Percentiles rank a stretch among this genome's conserved stretches.
These are phyloP conservation scores for Chironomus striatipennis DNA, from an alignment of 1,140 invertebrate species.

Conservation along the genomic window DNA sequence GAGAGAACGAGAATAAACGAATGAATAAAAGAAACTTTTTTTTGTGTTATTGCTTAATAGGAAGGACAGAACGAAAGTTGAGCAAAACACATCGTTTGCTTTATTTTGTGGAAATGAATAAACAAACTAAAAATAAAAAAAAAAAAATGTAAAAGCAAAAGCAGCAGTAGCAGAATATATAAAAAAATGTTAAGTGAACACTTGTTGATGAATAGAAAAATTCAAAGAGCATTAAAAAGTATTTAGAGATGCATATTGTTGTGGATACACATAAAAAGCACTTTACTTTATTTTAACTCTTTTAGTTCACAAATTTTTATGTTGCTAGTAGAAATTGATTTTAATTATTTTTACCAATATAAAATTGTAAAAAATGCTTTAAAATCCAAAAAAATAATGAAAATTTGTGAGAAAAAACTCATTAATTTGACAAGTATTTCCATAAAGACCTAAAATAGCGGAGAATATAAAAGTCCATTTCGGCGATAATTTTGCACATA, in stretches of 20 bases:
- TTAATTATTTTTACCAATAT: no score
- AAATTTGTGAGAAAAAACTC: background rate
- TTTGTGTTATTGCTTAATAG: no score
- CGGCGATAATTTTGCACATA: background rate
- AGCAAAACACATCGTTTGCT: background rate
- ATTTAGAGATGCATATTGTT: background rate
- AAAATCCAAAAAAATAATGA: background rate
- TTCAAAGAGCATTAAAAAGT: background rate
- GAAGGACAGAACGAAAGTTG: no score
- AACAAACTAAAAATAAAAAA: slow-evolving; percentile 13
- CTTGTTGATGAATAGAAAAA: background rate
- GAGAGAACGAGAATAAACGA: no score
- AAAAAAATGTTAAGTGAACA: no score
- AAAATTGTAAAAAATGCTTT: no score
- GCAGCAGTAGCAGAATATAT: no score
- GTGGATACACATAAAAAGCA: no score
- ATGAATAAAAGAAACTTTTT: no score
- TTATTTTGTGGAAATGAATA: background rate
- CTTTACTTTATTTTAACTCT: no score
- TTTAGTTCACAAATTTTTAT: no score
- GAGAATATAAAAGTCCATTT: background rate
- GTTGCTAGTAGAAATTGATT: no score
- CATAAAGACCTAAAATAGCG: slow-evolving; percentile 3
- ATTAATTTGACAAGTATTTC: slow-evolving; percentile 13
- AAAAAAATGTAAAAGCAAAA: background rate